Percentiles rank a stretch among this genome's conserved stretches.
These are phyloP conservation scores for Procambarus clarkii DNA, from an alignment of 1,140 invertebrate species.

Conservation along the genomic window DNA sequence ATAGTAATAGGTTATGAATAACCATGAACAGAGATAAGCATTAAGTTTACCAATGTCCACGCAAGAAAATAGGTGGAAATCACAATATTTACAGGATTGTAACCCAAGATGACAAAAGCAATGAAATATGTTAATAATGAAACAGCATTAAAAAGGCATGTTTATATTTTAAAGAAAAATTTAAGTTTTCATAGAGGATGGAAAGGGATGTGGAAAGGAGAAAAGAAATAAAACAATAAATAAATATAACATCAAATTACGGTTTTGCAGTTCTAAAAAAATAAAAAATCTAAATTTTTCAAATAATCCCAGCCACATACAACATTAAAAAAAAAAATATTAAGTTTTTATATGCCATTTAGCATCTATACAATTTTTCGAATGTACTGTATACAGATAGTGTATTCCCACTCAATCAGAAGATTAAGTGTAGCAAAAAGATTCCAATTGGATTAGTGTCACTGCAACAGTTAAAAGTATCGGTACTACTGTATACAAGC, in stretches of 20 bases:
- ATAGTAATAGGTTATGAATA: background rate
- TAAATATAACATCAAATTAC: background rate
- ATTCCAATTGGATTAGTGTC: too few relatives aligned
- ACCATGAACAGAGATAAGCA: background rate
- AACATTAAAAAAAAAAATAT: too few relatives aligned
- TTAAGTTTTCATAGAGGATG: background rate
- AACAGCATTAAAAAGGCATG: background rate
- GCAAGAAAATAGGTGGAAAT: background rate
- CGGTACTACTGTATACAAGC: too few relatives aligned
- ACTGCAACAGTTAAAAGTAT: too few relatives aligned
- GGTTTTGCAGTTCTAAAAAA: too few relatives aligned
- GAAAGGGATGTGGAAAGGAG: background rate
- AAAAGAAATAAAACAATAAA: slow-evolving; percentile 17
- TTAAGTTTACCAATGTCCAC: background rate
- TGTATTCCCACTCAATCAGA: too few relatives aligned
- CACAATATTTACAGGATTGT: background rate
- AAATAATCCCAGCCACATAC: too few relatives aligned
- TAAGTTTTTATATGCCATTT: too few relatives aligned
- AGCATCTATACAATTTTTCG: too few relatives aligned
- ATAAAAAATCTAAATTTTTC: too few relatives aligned
- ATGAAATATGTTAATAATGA: background rate
- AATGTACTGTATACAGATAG: too few relatives aligned
- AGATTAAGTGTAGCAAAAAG: too few relatives aligned
- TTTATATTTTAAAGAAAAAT: background rate
- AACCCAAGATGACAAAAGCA: background rate